Base-by-base conservation (phyloP, 92 coral and sea anemone genomes). In the Paramuricea clavata region DNA sequence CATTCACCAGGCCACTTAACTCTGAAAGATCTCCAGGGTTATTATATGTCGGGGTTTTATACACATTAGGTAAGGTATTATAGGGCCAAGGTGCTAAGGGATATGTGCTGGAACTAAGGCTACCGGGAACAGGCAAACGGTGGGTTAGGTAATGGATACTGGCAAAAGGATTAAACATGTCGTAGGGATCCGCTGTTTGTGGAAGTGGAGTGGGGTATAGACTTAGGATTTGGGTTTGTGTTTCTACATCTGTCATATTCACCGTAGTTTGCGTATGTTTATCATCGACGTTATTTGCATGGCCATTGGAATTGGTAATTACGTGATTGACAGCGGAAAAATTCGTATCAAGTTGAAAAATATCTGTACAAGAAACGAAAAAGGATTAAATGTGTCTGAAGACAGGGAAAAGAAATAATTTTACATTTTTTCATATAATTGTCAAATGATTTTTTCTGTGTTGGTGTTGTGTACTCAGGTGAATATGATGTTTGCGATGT, bases 131-230 rank as follows among this genome's bases (percentile, higher is more conserved):
- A 43, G 84, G 73, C 84, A 79, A 59, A 79, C 84, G 84, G 19
- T 64, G 57, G 60, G 81, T 17, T 35, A 54, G 69, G 69, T 78
- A 78, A n/a, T 61, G 47, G 4, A 36, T 34, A 60, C 34, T 34
- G 19, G 73, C 56, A 41, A 25, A 79, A n/a, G 84, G 57, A n/a
- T 42, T 33, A 61, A 79, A 79, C 72, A 79, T 36, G 32, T 79
- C 84, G 56, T 79, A 79, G 6, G 84, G 84, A 42, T 79, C 84
- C 12, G 73, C 27, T 19, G 54, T 41, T 61, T n/a, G 84, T 16
- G 73, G 56, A 19, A 52, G 82, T 26, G 60, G 67, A 76, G 41
- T 60, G 26, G 41, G 84, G 25, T 79, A 79, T 17, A 34, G 59
- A 47, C 73, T 60, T 15, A 10, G 71, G 23, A 33, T 34, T 33